phyloP scores from a whole-genome alignment of 2,113 vertebrate genomes.

The Myanophis thanlyinensis region DNA sequence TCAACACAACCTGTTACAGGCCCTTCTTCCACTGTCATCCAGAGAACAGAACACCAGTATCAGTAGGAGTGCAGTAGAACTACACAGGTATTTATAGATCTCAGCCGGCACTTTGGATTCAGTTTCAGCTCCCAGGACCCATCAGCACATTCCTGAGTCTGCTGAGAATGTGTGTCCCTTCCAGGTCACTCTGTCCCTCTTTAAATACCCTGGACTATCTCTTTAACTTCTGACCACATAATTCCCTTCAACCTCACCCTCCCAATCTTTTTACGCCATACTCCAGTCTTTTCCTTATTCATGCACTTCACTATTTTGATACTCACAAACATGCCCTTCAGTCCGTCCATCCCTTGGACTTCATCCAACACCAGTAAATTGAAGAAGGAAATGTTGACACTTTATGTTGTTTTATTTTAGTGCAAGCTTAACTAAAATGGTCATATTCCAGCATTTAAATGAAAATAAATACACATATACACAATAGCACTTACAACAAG shows the following conservation, averaged over 20 bases:
- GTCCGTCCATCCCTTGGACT: too few species aligned
- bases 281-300: background rate
- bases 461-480: background rate
- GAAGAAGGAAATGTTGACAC: background rate
- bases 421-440: background rate
- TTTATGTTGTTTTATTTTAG: background rate
- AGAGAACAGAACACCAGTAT: constrained; percentile 8
- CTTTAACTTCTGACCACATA: background rate
- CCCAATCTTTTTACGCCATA: background rate
- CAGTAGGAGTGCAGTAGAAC: background rate
- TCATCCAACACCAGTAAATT: background rate
- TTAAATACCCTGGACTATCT: background rate
- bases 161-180: background rate
- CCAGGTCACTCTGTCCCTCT: background rate
- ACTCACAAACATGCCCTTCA: background rate
- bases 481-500: background rate
- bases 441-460: background rate
- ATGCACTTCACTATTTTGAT: background rate
- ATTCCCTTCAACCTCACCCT: background rate
- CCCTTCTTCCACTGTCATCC: background rate
- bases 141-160: constrained; percentile 32
- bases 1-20: background rate
- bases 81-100: constrained; percentile 21
- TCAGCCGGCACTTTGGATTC: constrained; percentile 2
- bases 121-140: constrained; percentile 10